Evolutionary conservation across 2,888 invertebrate species (phyloP), one percentile per base, ranked within the genome.

Genomic region (Eupithecia centaureata): DNA sequence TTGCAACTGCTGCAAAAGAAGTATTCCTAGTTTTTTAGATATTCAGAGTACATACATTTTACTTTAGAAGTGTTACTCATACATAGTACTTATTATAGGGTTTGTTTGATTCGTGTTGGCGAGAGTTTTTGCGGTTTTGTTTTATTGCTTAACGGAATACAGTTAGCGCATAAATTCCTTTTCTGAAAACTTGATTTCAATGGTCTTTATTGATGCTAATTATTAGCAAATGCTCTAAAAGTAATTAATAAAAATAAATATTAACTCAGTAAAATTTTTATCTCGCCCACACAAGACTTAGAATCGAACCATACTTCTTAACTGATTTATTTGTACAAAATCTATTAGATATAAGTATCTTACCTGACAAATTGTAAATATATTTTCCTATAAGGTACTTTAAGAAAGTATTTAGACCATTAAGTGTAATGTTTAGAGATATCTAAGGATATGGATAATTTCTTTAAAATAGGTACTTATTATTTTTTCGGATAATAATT

Each of bases 1-100:
- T 22, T 22, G 47, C 12, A 22, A 12, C 22, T 10, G 22, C 47
- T 22, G 18, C 47, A 12, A 47, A 47, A 47, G 47, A 47, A 47
- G 47, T 47, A 47, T 47, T 47, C 47, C 10, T 47, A 47, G 22
- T 22, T 22, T n/a, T 47, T 47, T 47, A 47, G 47, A 22, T 47
- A 8, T 18, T 18, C 42, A 42, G 47, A 47, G 47, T 47, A 47
- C 47, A 47, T 22, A 47, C 12, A 22, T 42, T 42, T 42, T 22
- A 42, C 42, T 18, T 42, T 10, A 42, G 18, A 18, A 2, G 0
- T n/a, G 8, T 5, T 32, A 32, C 8, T 8, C 8, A 32, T 5
- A 32, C 5, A 32, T 32, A 1, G 0, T 15, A n/a, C 38, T 42
- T 12, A 47, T 22, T 12, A 18, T 22, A 22, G 47, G 22, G 22